Evolutionary conservation across 2,113 vertebrate species (phyloP).

Genomic region (Salvelinus namaycush): DNA sequence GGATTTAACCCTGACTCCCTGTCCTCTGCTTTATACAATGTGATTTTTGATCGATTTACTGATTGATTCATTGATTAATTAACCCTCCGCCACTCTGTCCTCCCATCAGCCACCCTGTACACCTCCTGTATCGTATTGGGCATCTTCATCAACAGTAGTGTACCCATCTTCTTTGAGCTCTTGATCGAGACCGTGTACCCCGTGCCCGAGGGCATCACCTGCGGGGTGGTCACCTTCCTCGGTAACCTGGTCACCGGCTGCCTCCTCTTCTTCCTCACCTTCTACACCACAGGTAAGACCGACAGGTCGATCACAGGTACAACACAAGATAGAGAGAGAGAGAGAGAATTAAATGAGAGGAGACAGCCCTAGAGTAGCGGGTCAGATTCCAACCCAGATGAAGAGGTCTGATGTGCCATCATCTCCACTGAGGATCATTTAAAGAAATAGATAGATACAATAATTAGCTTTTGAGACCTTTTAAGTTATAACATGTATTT

Average conservation of each 20-base stretch:
- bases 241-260: constrained; percentile 92
- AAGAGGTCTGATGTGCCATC: no score
- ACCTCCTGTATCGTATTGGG: constrained; percentile 95
- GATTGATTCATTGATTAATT: background rate
- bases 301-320: background rate
- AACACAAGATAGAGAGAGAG: no score
- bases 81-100: constrained; percentile 2
- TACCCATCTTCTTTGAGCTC: constrained; percentile 97
- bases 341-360: no score
- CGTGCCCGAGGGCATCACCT: constrained; percentile 97
- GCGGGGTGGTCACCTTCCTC: constrained; percentile 94
- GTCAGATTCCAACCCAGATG: no score
- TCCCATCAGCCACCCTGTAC: constrained; percentile 85
- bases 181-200: constrained; percentile 98
- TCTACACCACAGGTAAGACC: constrained; percentile 88
- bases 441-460: no score
- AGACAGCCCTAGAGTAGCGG: no score
- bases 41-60: background rate
- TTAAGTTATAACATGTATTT: no score
- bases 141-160: constrained; percentile 92
- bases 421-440: no score
- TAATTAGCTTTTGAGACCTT: no score
- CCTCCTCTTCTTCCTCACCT: constrained; percentile 92
- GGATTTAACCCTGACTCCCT: background rate
- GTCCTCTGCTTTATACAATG: background rate